phyloP scores from a whole-genome alignment of 2,797 vertebrate species.

The Gymnopithys bicolor region DNA sequence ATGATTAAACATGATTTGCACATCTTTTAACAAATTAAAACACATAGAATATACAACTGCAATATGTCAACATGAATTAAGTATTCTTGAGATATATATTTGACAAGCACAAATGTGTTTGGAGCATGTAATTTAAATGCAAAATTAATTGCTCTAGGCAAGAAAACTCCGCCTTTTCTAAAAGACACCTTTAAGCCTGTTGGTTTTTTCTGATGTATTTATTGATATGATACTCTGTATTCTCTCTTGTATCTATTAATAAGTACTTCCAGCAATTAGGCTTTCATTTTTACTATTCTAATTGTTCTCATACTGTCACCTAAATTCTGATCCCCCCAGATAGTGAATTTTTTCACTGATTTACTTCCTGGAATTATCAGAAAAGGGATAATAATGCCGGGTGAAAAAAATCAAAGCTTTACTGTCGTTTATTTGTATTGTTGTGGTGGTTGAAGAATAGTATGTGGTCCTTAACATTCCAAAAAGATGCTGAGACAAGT shows the following conservation, averaged over 20 bases:
- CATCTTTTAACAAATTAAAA: not conserved
- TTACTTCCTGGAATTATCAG: not conserved
- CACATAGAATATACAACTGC: not conserved
- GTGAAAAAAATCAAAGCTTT: not conserved
- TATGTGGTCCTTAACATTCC: not conserved
- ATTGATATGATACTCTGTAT: not conserved
- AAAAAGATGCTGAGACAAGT: not conserved
- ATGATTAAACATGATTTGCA: not conserved
- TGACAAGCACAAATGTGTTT: not conserved
- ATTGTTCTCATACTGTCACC: not conserved
- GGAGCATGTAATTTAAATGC: not conserved
- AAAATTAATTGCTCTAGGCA: not conserved
- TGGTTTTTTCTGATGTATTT: not conserved
- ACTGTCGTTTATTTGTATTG: not conserved
- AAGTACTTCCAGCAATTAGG: not conserved
- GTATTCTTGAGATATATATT: not conserved
- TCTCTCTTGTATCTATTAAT: not conserved
- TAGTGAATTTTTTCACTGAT: not conserved
- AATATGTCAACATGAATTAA: not conserved
- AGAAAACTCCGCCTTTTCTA: not conserved
- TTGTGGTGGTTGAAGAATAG: not conserved
- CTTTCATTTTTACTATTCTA: not conserved
- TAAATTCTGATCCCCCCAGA: not conserved
- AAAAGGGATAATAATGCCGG: not conserved
- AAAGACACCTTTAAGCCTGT: not conserved